Evolutionary conservation across 2,113 vertebrate species (phyloP), one percentile per base, ranked within the genome.

Genomic region (Struthidea cinerea): DNA sequence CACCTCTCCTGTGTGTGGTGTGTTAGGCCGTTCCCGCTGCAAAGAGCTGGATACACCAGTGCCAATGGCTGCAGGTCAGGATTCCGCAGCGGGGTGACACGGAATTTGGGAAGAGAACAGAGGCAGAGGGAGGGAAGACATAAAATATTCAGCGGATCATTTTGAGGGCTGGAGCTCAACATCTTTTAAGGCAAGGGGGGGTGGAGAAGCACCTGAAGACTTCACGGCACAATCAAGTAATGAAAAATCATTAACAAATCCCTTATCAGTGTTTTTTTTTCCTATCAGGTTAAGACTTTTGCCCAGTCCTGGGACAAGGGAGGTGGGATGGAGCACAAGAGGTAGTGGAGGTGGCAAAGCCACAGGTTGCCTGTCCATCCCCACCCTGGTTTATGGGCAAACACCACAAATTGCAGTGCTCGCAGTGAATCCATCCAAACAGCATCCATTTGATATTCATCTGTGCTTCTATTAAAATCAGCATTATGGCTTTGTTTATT

Each of bases 1-100:
- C 18, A 11, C 6, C n/a, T 35, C 63, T 56, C 8, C 2, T 0
- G 0, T 0, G 24, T 11, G 57, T 4, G 23, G 23, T 11, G 35
- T 4, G 33, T 21, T 6, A 33, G 9, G 61, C 63, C 44, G 27
- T 9, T 52, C 16, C 41, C 9, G 7, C 49, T 52, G 9, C 30
- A 16, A 17, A 24, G 30, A 30, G 41, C 3, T 37, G 33, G 39
- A 65, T 11, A 1, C 4, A 17, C 19, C 57, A 30, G 41, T 7
- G 44, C 32, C 21, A 4, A 23, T 20, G 28, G 19, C 75, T 18
- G 3, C 27, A 55, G 55, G 47, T 59, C 67, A 64, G 49, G 41
- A 65, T 53, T 64, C 68, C 59, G 11, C 11, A n/a, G 13, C 0
- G 0, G 2, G 11, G 19, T 5, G 56, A 63, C 14, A 17, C 1